Evolutionary conservation across 1,140 invertebrate genomes (phyloP).

Genomic region (Pseudomyrmex pallidus): DNA sequence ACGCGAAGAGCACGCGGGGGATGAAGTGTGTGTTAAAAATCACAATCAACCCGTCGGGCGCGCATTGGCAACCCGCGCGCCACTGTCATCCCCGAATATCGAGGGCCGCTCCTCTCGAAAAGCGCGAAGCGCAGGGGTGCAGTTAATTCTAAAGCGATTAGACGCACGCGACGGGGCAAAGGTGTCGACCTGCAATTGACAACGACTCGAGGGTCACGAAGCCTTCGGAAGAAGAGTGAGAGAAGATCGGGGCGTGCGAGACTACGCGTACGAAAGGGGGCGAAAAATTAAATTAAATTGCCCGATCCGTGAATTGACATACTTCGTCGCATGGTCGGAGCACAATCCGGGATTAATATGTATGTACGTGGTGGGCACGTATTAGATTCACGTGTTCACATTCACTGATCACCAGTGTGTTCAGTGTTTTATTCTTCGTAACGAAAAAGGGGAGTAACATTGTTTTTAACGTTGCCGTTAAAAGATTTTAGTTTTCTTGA

Average conservation of each 20-base stretch:
- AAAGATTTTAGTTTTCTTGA: too few relatives aligned
- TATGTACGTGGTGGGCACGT: not conserved
- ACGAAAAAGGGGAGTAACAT: too few relatives aligned
- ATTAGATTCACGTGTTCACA: not conserved
- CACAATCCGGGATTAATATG: constrained; percentile 66
- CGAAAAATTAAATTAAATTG: constrained; percentile 81
- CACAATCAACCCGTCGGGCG: constrained; percentile 2
- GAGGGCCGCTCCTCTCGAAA: constrained; percentile 64
- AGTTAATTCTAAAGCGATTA: constrained; percentile 84
- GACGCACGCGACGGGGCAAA: constrained; percentile 83
- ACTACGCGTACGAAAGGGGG: constrained; percentile 68
- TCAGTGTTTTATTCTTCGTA: too few relatives aligned
- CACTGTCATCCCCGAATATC: constrained; percentile 51
- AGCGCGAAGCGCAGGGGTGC: constrained; percentile 63
- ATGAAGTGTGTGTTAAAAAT: constrained; percentile 32
- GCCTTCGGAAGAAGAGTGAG: constrained; percentile 64
- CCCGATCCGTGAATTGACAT: constrained; percentile 66
- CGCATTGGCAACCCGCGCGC: not conserved
- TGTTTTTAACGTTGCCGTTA: not conserved
- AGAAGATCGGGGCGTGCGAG: constrained; percentile 44
- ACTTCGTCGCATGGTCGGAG: constrained; percentile 61
- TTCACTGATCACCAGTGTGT: not conserved
- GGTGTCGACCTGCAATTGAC: constrained; percentile 85
- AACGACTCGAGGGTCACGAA: constrained; percentile 77
- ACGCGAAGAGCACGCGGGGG: not conserved